These are phyloP conservation scores for Drosophila erecta DNA, from an alignment of 1,140 invertebrate genomes.

Conservation along the genomic window DNA sequence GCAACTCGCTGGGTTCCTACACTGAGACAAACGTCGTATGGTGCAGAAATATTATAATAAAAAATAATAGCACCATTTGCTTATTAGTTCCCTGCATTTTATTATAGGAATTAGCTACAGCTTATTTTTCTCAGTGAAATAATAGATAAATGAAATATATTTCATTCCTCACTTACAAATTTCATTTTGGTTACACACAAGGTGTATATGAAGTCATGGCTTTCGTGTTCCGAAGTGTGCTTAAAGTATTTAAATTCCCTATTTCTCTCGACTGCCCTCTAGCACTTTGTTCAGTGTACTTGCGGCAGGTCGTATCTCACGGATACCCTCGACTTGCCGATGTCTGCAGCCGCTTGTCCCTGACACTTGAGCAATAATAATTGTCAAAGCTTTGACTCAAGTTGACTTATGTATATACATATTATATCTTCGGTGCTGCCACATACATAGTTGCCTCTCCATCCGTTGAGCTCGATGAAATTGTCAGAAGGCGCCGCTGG, in stretches of 20 bases:
- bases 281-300: slow-evolving; percentile 4
- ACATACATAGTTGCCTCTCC: slow-evolving; percentile 35
- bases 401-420: slow-evolving; percentile 62
- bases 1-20: slow-evolving; percentile 21
- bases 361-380: slow-evolving; percentile 79
- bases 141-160: too few relatives aligned
- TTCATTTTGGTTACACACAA: too few relatives aligned
- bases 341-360: slow-evolving; percentile 32
- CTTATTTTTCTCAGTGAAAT: too few relatives aligned
- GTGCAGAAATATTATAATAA: too few relatives aligned
- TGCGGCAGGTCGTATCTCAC: slow-evolving; percentile 44
- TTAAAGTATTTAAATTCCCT: too few relatives aligned
- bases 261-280: too few relatives aligned
- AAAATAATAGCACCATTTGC: too few relatives aligned
- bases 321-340: slow-evolving; percentile 31
- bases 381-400: slow-evolving; percentile 75
- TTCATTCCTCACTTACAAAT: too few relatives aligned
- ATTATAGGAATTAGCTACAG: too few relatives aligned
- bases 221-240: too few relatives aligned
- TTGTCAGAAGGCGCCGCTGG: slow-evolving; percentile 65
- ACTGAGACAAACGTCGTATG: not conserved
- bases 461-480: slow-evolving; percentile 59
- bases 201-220: too few relatives aligned
- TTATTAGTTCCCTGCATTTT: too few relatives aligned
- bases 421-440: not conserved